A percentile compares a stretch with the other conserved stretches of the same genome.
These are phyloP conservation scores for Boloria euphrosyne DNA, from an alignment of 2,888 invertebrate genomes.

Conservation along the genomic window DNA sequence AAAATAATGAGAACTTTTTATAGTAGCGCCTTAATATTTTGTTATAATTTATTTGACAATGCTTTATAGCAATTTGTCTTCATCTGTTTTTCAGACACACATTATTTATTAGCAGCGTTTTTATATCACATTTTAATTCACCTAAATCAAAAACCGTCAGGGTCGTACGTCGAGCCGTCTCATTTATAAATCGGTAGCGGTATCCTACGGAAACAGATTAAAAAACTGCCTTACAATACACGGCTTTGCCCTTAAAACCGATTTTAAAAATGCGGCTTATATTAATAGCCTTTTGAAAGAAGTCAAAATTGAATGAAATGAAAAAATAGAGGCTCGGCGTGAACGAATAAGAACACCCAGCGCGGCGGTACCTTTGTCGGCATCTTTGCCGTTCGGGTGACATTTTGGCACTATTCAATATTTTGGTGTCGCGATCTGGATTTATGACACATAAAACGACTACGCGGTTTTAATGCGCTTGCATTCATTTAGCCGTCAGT, in stretches of 20 bases:
- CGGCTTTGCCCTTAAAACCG: slow-evolving; percentile 74
- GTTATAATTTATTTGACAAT: slow-evolving; percentile 59
- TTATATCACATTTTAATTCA: slow-evolving; percentile 79
- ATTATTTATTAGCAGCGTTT: slow-evolving; percentile 73
- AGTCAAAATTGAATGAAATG: slow-evolving; percentile 82
- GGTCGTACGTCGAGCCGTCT: slow-evolving; percentile 58
- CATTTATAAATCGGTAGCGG: slow-evolving; percentile 81
- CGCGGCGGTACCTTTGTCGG: slow-evolving; percentile 77
- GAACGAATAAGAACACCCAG: slow-evolving; percentile 78
- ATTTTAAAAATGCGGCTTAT: slow-evolving; percentile 80
- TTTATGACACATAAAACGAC: slow-evolving; percentile 75
- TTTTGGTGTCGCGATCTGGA: slow-evolving; percentile 78
- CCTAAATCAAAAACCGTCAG: slow-evolving; percentile 69
- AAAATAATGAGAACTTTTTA: slow-evolving; percentile 2
- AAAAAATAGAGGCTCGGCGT: slow-evolving; percentile 79
- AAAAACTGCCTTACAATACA: slow-evolving; percentile 74
- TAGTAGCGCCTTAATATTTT: slow-evolving; percentile 35
- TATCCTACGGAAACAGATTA: slow-evolving; percentile 82
- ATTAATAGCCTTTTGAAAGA: slow-evolving; percentile 82
- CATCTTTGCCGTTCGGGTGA: slow-evolving; percentile 75
- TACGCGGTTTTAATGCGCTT: slow-evolving; percentile 56
- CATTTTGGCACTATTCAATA: slow-evolving; percentile 82
- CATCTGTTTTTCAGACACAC: slow-evolving; percentile 71
- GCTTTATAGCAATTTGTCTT: slow-evolving; percentile 74
- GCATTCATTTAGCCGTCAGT: slow-evolving; percentile 39